A percentile compares a stretch with the other conserved stretches of the same genome.
These are phyloP conservation scores for Epinotia ramella DNA, from an alignment of 2,888 invertebrate species.

Conservation along the genomic window DNA sequence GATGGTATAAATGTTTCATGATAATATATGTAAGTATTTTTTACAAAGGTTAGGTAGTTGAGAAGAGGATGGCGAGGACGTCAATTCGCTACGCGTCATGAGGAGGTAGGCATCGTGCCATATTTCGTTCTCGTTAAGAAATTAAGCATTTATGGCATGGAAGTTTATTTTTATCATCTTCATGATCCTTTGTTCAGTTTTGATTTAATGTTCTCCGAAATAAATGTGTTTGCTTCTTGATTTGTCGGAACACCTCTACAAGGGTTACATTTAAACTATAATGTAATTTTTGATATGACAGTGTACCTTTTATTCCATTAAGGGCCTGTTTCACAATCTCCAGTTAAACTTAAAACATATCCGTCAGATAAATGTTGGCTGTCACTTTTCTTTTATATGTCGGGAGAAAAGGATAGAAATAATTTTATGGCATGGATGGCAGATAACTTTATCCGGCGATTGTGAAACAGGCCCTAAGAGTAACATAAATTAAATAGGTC, in stretches of 20 bases:
- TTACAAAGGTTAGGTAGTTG: background rate
- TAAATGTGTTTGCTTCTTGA: background rate
- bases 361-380: too few species aligned
- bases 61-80: slow-evolving; percentile 7
- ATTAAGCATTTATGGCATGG: slow-evolving; percentile 33
- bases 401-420: too few species aligned
- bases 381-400: too few species aligned
- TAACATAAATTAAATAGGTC: background rate
- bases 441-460: too few species aligned
- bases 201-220: background rate
- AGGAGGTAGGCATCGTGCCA: slow-evolving; percentile 16
- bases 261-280: background rate
- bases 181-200: background rate
- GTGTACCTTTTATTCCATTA: background rate
- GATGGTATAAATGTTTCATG: too few species aligned
- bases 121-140: slow-evolving; percentile 37
- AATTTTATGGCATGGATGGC: too few species aligned
- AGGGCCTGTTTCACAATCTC: too few species aligned
- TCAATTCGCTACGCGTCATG: slow-evolving; percentile 12
- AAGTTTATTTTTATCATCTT: background rate
- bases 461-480: too few species aligned
- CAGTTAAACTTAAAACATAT: too few species aligned
- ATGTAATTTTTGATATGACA: background rate
- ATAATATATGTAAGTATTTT: background rate
- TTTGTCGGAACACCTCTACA: background rate